Base-by-base conservation (phyloP, 2,113 vertebrate species). In the Zosterops borbonicus region DNA sequence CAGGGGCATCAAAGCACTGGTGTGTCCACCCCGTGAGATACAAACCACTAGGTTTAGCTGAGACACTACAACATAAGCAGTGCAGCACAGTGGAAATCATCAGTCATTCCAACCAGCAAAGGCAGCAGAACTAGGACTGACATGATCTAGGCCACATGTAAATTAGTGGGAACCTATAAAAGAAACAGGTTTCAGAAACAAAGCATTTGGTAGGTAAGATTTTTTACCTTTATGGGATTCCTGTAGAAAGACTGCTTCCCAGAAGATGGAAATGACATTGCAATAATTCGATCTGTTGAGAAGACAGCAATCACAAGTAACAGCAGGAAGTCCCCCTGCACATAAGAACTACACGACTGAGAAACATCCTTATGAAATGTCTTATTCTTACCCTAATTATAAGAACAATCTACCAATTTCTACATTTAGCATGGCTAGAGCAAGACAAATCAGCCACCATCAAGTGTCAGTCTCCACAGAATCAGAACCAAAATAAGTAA, bases 191-290 rank as follows among this genome's bases (percentile, higher is more conserved):
- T 39, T 83, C 52, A 69, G 20, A 69, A 92, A 53, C 19, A 44
- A 6, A 59, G 23, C 83, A 39, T 31, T 49, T 67, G 7, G 9
- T 14, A 70, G 41, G 23, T 4, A 9, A 28, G 11, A 50, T 67
- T 83, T 39, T 97, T 97, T 98, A 99, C 99, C 97, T 92, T 79
- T 90, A 99, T 99, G 19, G 99, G 99, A 96, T 99, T 99, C 92
- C 99, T 98, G 41, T 99, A 99, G 95, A 99, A 98, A n/a, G 99
- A 99, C 74, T 99, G 98, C 81, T 98, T 98, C 92, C 99, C 99
- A 94, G 99, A 99, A 63, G 99, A 99, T 23, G 99, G 99, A 90
- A 99, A 99, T 11, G 99, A 99, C 99, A 99, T 99, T 47, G 99
- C 99, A 92, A 99, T 99, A 91, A 99, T 98, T 29, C 98, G 98